Evolutionary conservation across 2,888 invertebrate species (phyloP).

Genomic region (Ecdyonurus torrentis): DNA sequence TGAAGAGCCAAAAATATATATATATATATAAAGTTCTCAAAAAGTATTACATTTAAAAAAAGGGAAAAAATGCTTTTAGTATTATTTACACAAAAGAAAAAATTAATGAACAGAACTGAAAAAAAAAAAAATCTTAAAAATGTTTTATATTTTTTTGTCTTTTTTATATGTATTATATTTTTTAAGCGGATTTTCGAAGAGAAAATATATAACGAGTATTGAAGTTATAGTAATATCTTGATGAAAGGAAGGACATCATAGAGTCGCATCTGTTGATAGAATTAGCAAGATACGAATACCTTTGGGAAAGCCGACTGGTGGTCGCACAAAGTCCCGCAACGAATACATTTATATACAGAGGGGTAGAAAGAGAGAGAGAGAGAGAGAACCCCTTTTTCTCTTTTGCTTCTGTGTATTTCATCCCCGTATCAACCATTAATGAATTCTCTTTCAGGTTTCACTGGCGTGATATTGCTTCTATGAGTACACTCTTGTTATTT

Average conservation of each 20-base stretch:
- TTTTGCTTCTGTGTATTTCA: too few relatives aligned
- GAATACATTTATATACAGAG: too few relatives aligned
- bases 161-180: neutral
- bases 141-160: neutral
- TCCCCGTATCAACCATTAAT: neutral
- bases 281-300: neutral
- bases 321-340: neutral
- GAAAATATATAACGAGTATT: neutral
- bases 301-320: neutral
- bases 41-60: neutral
- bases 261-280: neutral
- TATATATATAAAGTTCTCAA: neutral
- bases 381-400: neutral
- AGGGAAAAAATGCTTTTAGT: neutral
- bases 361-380: neutral
- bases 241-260: neutral
- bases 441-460: neutral
- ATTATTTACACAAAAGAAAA: neutral
- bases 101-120: neutral
- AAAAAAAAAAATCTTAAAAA: neutral
- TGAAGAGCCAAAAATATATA: too few relatives aligned
- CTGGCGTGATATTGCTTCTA: neutral
- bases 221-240: neutral
- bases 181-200: neutral
- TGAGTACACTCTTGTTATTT: neutral